A percentile compares a stretch with the other conserved stretches of the same genome.
These are phyloP conservation scores for Penaeus monodon DNA, from an alignment of 2,888 invertebrate species.

Conservation along the genomic window DNA sequence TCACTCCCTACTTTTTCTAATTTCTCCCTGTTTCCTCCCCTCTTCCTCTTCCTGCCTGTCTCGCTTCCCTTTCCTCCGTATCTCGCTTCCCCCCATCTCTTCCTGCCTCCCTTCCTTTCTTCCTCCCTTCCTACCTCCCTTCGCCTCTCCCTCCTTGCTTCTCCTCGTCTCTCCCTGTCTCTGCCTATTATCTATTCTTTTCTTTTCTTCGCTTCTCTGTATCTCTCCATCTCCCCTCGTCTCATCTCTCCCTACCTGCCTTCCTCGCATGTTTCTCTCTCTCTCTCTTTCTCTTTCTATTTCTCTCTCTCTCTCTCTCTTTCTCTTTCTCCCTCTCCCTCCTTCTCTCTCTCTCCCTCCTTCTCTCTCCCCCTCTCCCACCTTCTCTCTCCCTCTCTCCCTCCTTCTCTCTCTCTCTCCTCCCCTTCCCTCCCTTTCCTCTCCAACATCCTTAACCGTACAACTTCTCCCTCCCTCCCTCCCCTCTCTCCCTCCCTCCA, in stretches of 20 bases:
- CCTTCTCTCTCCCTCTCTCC: constrained; percentile 20
- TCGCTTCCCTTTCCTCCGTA: not conserved
- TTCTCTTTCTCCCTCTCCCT: too few relatives aligned
- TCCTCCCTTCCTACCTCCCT: not conserved
- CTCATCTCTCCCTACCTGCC: too few relatives aligned
- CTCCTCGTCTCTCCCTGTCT: too few relatives aligned
- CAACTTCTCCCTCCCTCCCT: not conserved
- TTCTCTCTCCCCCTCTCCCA: too few relatives aligned
- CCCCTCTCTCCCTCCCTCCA: not conserved
- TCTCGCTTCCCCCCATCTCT: not conserved
- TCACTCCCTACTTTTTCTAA: accelerated
- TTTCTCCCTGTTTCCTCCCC: not conserved
- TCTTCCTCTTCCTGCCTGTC: not conserved
- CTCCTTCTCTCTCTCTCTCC: not conserved
- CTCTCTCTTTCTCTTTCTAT: too few relatives aligned
- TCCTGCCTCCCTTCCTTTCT: not conserved
- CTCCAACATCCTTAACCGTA: not conserved
- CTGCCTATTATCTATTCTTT: too few relatives aligned
- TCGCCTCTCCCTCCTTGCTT: not conserved
- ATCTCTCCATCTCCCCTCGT: too few relatives aligned
- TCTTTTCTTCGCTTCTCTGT: too few relatives aligned
- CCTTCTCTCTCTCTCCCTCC: too few relatives aligned
- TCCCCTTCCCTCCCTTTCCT: not conserved
- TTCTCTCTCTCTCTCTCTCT: not conserved
- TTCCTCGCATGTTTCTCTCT: too few relatives aligned